A percentile compares a stretch with the other conserved stretches of the same genome.
Evolutionary conservation across 2,113 vertebrate species (phyloP).

Genomic region (Indicator maculatus): DNA sequence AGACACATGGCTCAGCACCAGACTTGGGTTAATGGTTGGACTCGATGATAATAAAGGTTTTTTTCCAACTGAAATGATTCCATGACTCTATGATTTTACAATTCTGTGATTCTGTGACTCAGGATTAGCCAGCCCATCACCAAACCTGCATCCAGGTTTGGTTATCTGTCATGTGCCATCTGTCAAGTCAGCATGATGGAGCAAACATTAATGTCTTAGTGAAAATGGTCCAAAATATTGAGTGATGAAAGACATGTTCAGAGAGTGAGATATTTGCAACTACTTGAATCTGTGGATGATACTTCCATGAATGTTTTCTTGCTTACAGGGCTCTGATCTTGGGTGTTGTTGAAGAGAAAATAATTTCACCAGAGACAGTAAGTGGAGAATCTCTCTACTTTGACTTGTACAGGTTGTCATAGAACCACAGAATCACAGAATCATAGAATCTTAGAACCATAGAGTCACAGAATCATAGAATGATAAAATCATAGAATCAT

Average conservation of each 20-base stretch:
- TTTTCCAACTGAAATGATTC: too few species aligned
- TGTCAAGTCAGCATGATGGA: background rate
- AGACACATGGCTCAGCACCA: too few species aligned
- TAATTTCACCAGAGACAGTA: background rate
- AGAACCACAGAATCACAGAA: too few species aligned
- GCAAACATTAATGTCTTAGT: background rate
- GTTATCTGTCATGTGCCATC: background rate
- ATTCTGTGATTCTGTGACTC: too few species aligned
- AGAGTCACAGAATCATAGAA: too few species aligned
- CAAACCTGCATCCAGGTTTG: too few species aligned
- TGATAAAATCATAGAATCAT: too few species aligned
- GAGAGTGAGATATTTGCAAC: background rate
- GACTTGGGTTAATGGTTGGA: too few species aligned
- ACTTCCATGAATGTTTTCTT: background rate
- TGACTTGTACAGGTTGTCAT: background rate
- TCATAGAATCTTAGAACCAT: too few species aligned
- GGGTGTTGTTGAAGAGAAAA: background rate
- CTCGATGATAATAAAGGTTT: too few species aligned
- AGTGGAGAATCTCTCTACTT: background rate
- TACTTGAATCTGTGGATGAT: background rate
- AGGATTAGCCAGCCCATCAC: too few species aligned
- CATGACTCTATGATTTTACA: too few species aligned
- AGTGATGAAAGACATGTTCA: background rate
- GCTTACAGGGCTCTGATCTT: background rate
- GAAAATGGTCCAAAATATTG: constrained; percentile 18